Percentiles rank a stretch among this genome's conserved stretches.
Evolutionary conservation across 1,140 invertebrate species (phyloP).

Genomic region (Cydia fagiglandana): DNA sequence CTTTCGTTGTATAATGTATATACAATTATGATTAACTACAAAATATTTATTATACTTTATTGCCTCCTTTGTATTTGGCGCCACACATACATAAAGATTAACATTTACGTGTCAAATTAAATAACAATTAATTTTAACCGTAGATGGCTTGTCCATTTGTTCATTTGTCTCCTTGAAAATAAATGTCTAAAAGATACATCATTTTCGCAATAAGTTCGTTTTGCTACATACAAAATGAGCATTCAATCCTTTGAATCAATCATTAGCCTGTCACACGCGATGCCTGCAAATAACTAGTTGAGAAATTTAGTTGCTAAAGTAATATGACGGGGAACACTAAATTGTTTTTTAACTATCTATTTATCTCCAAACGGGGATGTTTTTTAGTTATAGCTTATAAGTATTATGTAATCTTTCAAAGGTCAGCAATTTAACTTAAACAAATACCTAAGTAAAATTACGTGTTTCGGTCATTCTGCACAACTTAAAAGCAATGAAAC

Average conservation of each 20-base stretch:
- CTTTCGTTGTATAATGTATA: not conserved
- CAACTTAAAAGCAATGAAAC: no score
- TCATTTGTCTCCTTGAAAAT: not conserved
- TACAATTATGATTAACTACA: not conserved
- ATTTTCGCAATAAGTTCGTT: not conserved
- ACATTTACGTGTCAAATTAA: conserved; percentile 23
- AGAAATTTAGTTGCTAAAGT: conserved; percentile 1
- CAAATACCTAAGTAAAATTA: no score
- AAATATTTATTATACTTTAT: not conserved
- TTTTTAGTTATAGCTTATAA: no score
- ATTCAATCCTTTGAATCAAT: not conserved
- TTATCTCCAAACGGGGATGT: no score
- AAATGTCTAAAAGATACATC: not conserved
- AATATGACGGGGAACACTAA: no score
- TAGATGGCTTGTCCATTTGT: not conserved
- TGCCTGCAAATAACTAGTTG: not conserved
- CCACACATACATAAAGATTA: not conserved
- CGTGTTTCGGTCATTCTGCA: no score
- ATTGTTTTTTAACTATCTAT: no score
- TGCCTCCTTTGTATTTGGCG: not conserved
- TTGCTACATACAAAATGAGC: conserved; percentile 3
- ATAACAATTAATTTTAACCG: not conserved
- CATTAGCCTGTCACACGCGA: conserved; percentile 14
- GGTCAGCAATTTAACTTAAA: no score
- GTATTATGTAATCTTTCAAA: no score